Evolutionary conservation across 2,113 vertebrate genomes (phyloP).

Genomic region (Dicaeum eximium): DNA sequence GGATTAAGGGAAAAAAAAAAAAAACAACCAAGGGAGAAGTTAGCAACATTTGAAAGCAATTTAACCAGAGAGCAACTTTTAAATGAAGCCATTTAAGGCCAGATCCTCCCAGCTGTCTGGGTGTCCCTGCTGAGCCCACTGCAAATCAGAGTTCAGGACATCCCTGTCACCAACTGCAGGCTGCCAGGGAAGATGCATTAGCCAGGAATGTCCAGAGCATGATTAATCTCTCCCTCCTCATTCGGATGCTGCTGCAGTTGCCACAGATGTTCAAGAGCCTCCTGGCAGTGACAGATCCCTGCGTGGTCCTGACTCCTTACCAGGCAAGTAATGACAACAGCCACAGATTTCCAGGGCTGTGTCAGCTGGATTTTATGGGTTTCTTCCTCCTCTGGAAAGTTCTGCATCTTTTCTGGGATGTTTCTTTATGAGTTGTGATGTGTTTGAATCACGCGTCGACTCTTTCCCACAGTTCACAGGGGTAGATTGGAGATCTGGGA

Average conservation of each 20-base stretch:
- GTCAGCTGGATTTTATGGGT: neutral
- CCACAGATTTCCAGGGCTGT: neutral
- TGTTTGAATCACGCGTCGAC: fast-evolving
- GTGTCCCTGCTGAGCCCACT: conserved; percentile 1
- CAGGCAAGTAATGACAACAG: conserved; percentile 24
- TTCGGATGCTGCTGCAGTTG: conserved; percentile 20
- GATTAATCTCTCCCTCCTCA: conserved; percentile 45
- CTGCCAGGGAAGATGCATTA: conserved; percentile 43
- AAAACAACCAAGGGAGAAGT: neutral
- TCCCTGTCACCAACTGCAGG: neutral
- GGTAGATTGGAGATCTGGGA: neutral
- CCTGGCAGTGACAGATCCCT: conserved; percentile 37
- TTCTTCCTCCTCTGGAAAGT: neutral
- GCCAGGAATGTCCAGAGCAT: neutral
- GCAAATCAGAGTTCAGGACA: conserved; percentile 33
- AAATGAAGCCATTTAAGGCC: conserved; percentile 20
- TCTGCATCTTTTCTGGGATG: neutral
- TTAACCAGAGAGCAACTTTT: conserved; percentile 5
- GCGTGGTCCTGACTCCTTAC: conserved; percentile 18
- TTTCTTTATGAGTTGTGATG: neutral
- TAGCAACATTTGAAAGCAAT: neutral
- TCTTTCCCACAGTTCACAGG: neutral
- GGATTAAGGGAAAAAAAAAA: fast-evolving
- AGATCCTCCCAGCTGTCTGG: conserved; percentile 12
- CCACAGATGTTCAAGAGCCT: conserved; percentile 63